Base-by-base conservation (phyloP, 2,113 vertebrate genomes). In the Pseudopipra pipra region DNA sequence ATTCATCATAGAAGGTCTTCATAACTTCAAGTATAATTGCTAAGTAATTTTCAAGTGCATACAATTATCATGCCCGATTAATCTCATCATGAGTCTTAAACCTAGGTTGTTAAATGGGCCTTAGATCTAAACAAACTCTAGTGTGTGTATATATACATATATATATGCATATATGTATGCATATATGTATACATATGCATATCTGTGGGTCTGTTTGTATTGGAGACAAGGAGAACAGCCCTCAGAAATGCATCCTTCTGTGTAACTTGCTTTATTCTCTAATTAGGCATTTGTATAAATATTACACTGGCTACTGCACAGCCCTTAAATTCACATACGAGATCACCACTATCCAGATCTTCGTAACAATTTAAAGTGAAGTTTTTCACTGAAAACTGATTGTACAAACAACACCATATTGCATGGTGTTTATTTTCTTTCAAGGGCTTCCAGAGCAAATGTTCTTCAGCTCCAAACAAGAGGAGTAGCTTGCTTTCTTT, bases 1-100 rank as follows among this genome's bases (percentile, higher is more conserved):
- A 92, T 93, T 95, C 23, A 93, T 94, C 82, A 90, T 12, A 77
- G 61, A 90, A 95, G 79, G 62, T 92, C 90, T 84, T 76, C 68
- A 79, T 91, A 72, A 61, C 65, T 90, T 95, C 82, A 88, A 94
- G n/a, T 47, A 82, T 84, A 95, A 97, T 89, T 94, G 79, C 72
- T 58, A 76, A 90, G 82, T 56, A 81, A 67, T 90, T 92, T 91
- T 81, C 79, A 73, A 86, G 70, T 66, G 68, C 33, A 19, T 87
- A 56, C 56, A 79, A 90, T 96, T 96, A 92, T 61, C 35, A 63
- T 77, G 75, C 66, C 58, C 2, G 17, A 82, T 95, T 95, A 95
- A 97, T 91, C 82, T 93, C 67, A 95, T 85, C 18, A 54, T 47
- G 41, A 92, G 54, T 59, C 70, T 93, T 88, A 93, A 95, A 94